Base-by-base conservation (phyloP, 2,888 invertebrate genomes). In the Diploptera punctata region DNA sequence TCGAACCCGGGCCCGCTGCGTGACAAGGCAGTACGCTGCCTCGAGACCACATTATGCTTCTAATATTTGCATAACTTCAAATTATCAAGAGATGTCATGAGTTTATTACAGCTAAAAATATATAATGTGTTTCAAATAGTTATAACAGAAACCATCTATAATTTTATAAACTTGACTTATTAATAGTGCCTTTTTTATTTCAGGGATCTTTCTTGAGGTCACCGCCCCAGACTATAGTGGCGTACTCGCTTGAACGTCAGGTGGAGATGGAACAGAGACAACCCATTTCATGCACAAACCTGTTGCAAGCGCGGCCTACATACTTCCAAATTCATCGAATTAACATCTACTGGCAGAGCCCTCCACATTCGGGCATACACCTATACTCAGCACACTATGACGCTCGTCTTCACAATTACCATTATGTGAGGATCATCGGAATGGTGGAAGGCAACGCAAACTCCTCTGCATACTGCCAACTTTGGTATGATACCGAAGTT, bases 311-410 rank as follows among this genome's bases (percentile, higher is more conserved):
- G 0, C 71, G 54, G 1, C 67, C 69, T 1, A 60, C 24, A 38
- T 67, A 70, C 57, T 60, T 71, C 10, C 65, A 71, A 43, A 33
- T 71, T 4, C 65, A 19, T 33, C n/a, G 62, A 3, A 31, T 62
- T n/a, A 60, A 60, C 62, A 78, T 81, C 13, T 19, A 76, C 1
- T 86, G 86, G 86, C 85, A 85, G 75, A 79, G 73, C 0, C 85
- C 86, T 18, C 76, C 79, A 7, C 84, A 84, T 16, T 83, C 84
- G 2, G 80, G 81, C 10, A 83, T 86, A 19, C 85, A 85, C 1
- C 78, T 87, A 29, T 87, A 85, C 79, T 83, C 86, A 0, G 87
- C 87, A 3, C 87, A 86, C 78, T 87, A 87, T 77, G 88, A 88
- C 78, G 82, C 84, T 26, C 82, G 88, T 18, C 76, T 80, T 73